Evolutionary conservation across 2,888 invertebrate genomes (phyloP).

Genomic region (Hartigia nigra): DNA sequence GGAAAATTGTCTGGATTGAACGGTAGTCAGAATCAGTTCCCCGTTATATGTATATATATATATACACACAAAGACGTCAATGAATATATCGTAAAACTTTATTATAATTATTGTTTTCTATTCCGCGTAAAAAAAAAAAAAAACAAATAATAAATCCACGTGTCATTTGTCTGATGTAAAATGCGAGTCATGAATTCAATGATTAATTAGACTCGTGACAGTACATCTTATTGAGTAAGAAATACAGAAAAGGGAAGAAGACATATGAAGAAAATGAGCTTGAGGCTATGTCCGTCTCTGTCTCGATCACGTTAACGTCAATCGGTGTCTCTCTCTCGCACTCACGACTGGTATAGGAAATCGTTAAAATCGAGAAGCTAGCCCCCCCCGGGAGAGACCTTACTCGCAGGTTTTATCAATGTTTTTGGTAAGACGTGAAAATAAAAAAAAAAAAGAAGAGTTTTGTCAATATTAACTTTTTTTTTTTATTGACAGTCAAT

Average conservation of each 20-base stretch:
- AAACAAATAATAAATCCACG: neutral
- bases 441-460: no score
- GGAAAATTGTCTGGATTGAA: constrained; percentile 18
- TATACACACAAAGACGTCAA: neutral
- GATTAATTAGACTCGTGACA: neutral
- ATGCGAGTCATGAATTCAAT: neutral
- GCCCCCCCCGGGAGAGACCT: constrained; percentile 14
- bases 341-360: neutral
- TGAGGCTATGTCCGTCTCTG: neutral
- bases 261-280: no score
- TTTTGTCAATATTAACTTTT: constrained; percentile 4
- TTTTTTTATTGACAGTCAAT: constrained; percentile 1
- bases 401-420: neutral
- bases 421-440: neutral
- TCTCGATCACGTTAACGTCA: neutral
- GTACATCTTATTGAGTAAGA: neutral
- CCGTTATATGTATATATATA: neutral
- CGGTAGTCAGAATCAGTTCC: neutral
- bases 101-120: neutral
- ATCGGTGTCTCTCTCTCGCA: neutral
- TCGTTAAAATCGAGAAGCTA: constrained; percentile 2
- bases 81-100: neutral
- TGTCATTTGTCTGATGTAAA: neutral
- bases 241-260: neutral
- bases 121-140: neutral